A percentile compares a stretch with the other conserved stretches of the same genome.
These are phyloP conservation scores for Ectropis crepuscularia DNA, from an alignment of 2,888 invertebrate species.

Conservation along the genomic window DNA sequence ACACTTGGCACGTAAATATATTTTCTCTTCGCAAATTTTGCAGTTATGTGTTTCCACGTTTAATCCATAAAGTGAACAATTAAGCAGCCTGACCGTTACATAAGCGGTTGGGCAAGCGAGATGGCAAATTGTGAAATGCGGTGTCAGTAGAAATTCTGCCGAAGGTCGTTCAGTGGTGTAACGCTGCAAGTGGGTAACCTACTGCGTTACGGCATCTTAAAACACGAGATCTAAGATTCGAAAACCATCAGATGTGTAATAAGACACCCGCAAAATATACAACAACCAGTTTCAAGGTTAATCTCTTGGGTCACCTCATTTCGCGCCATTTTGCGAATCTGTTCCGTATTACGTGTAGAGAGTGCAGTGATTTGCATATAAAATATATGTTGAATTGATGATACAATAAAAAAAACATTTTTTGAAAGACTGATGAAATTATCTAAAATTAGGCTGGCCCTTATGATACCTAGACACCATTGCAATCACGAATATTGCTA, in stretches of 20 bases:
- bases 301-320: background rate
- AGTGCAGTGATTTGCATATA: background rate
- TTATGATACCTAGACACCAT: no score
- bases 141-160: slow-evolving; percentile 46
- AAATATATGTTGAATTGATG: background rate
- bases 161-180: slow-evolving; percentile 52
- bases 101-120: slow-evolving; percentile 30
- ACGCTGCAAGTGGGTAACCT: slow-evolving; percentile 31
- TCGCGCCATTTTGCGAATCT: background rate
- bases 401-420: no score
- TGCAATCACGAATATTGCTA: no score
- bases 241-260: slow-evolving; percentile 10
- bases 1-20: no score
- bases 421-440: no score
- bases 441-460: no score
- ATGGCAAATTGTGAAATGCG: slow-evolving; percentile 36
- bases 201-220: slow-evolving; percentile 27
- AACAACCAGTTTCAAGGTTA: slow-evolving; percentile 4
- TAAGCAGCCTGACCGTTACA: slow-evolving; percentile 21
- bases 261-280: background rate
- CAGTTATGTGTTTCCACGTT: background rate
- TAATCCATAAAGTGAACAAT: slow-evolving; percentile 17
- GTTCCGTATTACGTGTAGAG: background rate
- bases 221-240: slow-evolving; percentile 6
- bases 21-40: background rate